Percentiles rank a stretch among this genome's conserved stretches.
phyloP scores from a whole-genome alignment of 2,113 vertebrate species.

The Brevimyrus niger region DNA sequence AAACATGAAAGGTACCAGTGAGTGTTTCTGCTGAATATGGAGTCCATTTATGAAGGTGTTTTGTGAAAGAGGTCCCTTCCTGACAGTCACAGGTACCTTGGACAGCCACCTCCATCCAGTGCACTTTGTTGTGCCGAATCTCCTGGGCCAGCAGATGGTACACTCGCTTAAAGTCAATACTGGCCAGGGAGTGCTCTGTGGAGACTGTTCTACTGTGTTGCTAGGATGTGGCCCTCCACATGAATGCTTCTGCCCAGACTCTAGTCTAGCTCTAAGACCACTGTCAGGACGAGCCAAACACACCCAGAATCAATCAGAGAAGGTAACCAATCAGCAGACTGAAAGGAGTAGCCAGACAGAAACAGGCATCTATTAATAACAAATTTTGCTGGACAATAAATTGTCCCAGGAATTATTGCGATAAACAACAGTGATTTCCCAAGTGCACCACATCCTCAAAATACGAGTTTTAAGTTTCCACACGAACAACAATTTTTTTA shows the following conservation, averaged over 20 bases:
- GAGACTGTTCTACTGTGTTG: constrained; percentile 45
- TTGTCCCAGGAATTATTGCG: too few species aligned
- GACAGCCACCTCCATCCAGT: constrained; percentile 85
- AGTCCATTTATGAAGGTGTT: not conserved
- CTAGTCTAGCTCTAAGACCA: constrained; percentile 54
- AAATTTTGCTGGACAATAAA: too few species aligned
- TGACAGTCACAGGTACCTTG: constrained; percentile 57
- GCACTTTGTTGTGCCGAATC: constrained; percentile 84
- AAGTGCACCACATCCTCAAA: too few species aligned
- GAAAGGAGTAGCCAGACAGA: not conserved
- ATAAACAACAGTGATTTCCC: too few species aligned
- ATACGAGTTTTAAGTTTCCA: too few species aligned
- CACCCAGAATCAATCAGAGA: not conserved
- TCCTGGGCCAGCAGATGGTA: constrained; percentile 73
- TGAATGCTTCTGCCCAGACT: constrained; percentile 64
- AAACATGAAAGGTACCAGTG: not conserved
- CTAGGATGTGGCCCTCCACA: constrained; percentile 55
- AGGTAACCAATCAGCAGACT: not conserved
- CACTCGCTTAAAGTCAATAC: constrained; percentile 73
- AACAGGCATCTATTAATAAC: too few species aligned
- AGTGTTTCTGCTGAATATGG: not conserved
- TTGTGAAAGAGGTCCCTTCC: not conserved
- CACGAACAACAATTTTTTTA: too few species aligned
- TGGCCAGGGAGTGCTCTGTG: constrained; percentile 70
- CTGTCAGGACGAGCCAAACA: constrained; percentile 49